Evolutionary conservation across 1,140 invertebrate genomes (phyloP).

Genomic region (Spodoptera litura): DNA sequence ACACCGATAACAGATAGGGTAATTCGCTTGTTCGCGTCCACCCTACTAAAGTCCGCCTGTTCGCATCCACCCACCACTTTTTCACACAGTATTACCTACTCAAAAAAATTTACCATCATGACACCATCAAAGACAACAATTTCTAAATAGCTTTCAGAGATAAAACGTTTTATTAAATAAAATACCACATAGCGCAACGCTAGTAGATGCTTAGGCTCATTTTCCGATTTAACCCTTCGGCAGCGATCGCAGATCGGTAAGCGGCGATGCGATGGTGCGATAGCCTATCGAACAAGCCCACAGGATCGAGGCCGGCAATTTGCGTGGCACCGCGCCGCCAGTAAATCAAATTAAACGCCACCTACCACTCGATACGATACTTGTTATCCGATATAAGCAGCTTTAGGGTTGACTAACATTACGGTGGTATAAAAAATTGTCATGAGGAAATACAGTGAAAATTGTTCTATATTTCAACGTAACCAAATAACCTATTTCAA

Average conservation of each 20-base stretch:
- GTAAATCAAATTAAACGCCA: slow-evolving; percentile 49
- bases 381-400: slow-evolving; percentile 33
- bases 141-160: no score
- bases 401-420: slow-evolving; percentile 7
- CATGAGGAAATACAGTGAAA: no score
- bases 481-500: no score
- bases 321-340: slow-evolving; percentile 27
- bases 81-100: no score
- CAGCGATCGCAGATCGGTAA: slow-evolving; percentile 19
- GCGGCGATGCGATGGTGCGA: slow-evolving; percentile 32
- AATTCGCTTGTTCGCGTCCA: no score
- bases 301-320: slow-evolving; percentile 40
- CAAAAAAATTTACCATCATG: no score
- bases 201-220: neutral
- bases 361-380: slow-evolving; percentile 42
- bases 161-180: slow-evolving; percentile 9
- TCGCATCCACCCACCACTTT: no score
- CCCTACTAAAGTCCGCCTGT: no score
- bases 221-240: slow-evolving; percentile 30
- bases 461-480: no score
- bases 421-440: no score
- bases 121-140: no score
- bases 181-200: neutral
- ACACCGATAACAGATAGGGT: no score
- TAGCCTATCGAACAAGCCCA: slow-evolving; percentile 14